Base-by-base conservation (phyloP, 2,797 vertebrate genomes). In the Margarornis squamiger region DNA sequence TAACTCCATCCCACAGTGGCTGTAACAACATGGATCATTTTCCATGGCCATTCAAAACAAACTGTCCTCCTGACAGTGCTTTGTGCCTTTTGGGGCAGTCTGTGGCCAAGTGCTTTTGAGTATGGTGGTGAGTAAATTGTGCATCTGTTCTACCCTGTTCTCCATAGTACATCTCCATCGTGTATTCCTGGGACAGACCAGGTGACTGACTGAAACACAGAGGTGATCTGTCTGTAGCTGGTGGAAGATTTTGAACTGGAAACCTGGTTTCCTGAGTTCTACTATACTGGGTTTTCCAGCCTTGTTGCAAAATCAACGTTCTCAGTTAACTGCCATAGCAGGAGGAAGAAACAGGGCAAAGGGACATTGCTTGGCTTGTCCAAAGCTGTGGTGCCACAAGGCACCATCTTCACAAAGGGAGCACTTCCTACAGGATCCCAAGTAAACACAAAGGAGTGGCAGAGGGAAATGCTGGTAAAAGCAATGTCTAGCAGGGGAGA, bases 21-120 rank as follows among this genome's bases (percentile, higher is more conserved):
- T 87, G 17, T 94, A 96, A 77, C 61, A 83, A 51, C 61, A 80
- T 41, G 81, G 84, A 74, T 91, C 38, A 27, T 92, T 97, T 89
- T 93, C 88, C 61, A 48, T 52, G 58, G 45, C 49, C 29, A 8
- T 23, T 74, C 21, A 57, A 38, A 90, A 36, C 59, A 83, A 80
- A 21, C 46, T 91, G 21, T 71, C 18, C 41, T 88, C 38, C 39
- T 88, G 68, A 71, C 12, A 22, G 36, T 58, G 72, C 48, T 80
- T 89, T 79, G 30, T 91, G 75, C 57, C 20, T 83, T 90, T 59
- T 85, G 63, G 41, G 68, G 11, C 65, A 43, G n/a, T 45, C 26
- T 70, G 54, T 51, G 30, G 41, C 51, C 45, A 34, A 48, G 32
- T 5, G 1, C 24, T 81, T 81, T 65, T 62, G 38, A 72, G 51